Evolutionary conservation across 2,888 invertebrate species (phyloP).

Genomic region (Ophion ventricosus): DNA sequence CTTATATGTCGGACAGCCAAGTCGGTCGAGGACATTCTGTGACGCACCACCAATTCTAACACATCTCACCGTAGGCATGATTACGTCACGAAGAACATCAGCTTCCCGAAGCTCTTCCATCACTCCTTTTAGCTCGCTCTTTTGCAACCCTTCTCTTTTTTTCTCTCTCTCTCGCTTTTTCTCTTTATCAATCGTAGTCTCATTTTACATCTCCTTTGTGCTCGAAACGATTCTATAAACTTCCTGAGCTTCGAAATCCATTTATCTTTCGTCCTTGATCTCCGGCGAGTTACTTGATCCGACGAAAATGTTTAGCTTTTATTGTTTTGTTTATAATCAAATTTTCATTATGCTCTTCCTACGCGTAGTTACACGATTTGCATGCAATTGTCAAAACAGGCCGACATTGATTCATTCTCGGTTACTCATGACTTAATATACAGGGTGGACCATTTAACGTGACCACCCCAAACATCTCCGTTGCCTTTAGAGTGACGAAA

Average conservation of each 20-base stretch:
- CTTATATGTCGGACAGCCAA: conserved; percentile 45
- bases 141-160: neutral
- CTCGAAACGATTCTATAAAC: neutral
- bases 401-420: too few relatives aligned
- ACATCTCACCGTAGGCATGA: conserved; percentile 14
- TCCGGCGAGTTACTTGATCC: neutral
- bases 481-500: too few relatives aligned
- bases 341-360: too few relatives aligned
- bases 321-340: conserved; percentile 2
- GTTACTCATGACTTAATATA: too few relatives aligned
- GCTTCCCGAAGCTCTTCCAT: conserved; percentile 8
- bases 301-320: neutral
- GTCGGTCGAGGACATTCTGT: conserved; percentile 48
- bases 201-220: neutral
- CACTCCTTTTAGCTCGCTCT: neutral
- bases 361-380: too few relatives aligned
- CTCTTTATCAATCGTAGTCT: neutral
- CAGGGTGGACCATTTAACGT: too few relatives aligned
- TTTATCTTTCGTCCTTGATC: conserved; percentile 11
- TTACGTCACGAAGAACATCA: conserved; percentile 44
- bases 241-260: conserved; percentile 12
- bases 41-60: conserved; percentile 48
- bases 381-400: too few relatives aligned
- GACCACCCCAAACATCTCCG: too few relatives aligned
- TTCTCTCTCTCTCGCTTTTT: neutral